Evolutionary conservation across 2,888 invertebrate genomes (phyloP).

Genomic region (Acronicta psi): DNA sequence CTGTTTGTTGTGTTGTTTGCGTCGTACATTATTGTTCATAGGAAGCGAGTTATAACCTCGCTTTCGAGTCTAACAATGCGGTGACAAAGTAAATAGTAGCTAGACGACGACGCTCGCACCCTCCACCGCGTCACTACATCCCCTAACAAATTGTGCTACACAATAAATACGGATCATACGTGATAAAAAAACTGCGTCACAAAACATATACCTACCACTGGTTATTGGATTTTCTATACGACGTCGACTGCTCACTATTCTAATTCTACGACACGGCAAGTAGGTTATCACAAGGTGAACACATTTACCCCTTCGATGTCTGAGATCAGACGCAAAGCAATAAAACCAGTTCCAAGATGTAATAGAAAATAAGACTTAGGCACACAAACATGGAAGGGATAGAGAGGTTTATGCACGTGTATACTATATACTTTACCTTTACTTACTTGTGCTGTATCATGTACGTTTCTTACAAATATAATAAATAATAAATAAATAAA

Average conservation of each 20-base stretch:
- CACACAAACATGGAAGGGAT: not conserved
- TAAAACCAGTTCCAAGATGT: constrained; percentile 21
- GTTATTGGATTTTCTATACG: constrained; percentile 34
- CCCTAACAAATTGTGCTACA: constrained; percentile 33
- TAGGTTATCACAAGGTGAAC: constrained; percentile 21
- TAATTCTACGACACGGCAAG: constrained; percentile 18
- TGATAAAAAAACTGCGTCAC: constrained; percentile 34
- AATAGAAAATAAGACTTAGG: not conserved
- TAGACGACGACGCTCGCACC: constrained; percentile 3
- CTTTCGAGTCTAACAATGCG: constrained; percentile 38
- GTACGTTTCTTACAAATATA: too few relatives aligned
- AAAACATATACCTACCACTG: constrained; percentile 20
- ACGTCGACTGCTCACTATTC: constrained; percentile 29
- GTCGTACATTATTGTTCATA: constrained; percentile 39
- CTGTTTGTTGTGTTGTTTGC: constrained; percentile 22
- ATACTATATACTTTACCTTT: too few relatives aligned
- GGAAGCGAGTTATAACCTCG: constrained; percentile 31
- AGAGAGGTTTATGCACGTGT: not conserved
- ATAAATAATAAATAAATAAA: too few relatives aligned
- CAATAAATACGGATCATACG: constrained; percentile 30
- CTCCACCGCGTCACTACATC: not conserved
- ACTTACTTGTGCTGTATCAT: too few relatives aligned
- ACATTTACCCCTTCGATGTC: constrained; percentile 5
- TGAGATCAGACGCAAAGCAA: constrained; percentile 16
- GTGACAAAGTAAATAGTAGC: constrained; percentile 43